Evolutionary conservation across 2,888 invertebrate species (phyloP).

Genomic region (Hoplodrina blanda): DNA sequence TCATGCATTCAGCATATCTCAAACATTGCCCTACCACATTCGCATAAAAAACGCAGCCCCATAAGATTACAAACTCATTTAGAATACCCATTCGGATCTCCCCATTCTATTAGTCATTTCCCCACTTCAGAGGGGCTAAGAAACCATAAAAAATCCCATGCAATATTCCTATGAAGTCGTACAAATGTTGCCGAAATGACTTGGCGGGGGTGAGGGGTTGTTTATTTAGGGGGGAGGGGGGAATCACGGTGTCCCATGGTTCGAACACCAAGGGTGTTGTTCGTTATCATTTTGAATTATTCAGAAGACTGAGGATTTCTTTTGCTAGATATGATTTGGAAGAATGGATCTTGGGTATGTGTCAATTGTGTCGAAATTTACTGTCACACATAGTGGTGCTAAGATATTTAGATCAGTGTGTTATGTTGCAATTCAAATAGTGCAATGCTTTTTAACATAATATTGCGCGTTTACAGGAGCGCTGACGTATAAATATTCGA

Average conservation of each 20-base stretch:
- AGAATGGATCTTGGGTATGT: constrained; percentile 12
- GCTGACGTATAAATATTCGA: too few relatives aligned
- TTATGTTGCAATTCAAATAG: not conserved
- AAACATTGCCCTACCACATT: constrained; percentile 26
- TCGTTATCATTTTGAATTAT: constrained; percentile 73
- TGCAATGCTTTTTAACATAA: not conserved
- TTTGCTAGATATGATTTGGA: constrained; percentile 31
- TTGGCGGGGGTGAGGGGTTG: constrained; percentile 32
- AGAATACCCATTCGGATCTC: constrained; percentile 55
- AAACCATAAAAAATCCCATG: constrained; percentile 69
- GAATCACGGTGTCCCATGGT: constrained; percentile 57
- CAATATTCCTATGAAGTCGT: constrained; percentile 70
- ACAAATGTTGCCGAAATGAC: constrained; percentile 67
- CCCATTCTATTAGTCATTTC: constrained; percentile 66
- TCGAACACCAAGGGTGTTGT: constrained; percentile 51
- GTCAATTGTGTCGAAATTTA: not conserved
- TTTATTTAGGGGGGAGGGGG: constrained; percentile 8
- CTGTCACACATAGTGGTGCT: not conserved
- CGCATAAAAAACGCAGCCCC: constrained; percentile 33
- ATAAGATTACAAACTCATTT: constrained; percentile 64
- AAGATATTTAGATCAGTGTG: not conserved
- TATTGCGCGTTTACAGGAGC: too few relatives aligned
- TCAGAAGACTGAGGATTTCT: constrained; percentile 59
- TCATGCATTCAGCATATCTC: constrained; percentile 17
- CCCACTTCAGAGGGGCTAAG: constrained; percentile 62